Percentiles rank a stretch among this genome's conserved stretches.
phyloP scores from a whole-genome alignment of 2,888 invertebrate genomes.

The Dicyrtomina minuta region DNA sequence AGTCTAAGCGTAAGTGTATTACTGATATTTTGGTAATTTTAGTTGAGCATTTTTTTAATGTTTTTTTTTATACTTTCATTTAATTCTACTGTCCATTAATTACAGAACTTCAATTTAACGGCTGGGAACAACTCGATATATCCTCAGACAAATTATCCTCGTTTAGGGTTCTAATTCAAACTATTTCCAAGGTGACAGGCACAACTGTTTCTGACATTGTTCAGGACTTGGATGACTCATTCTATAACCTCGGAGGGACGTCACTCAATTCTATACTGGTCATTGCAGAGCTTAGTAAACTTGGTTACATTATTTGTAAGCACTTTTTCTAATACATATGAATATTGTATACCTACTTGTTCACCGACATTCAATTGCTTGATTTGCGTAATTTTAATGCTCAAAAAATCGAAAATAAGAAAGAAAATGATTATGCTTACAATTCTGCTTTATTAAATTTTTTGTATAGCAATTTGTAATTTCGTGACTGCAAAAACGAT shows the following conservation, averaged over 20 bases:
- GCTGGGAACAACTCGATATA: slow-evolving; percentile 69
- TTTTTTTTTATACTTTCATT: too few relatives aligned
- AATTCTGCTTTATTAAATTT: too few relatives aligned
- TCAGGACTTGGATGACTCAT: slow-evolving; percentile 68
- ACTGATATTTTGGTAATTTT: too few relatives aligned
- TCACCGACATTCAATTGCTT: too few relatives aligned
- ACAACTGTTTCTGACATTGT: slow-evolving; percentile 63
- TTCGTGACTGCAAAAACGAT: slow-evolving; percentile 35
- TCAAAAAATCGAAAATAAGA: too few relatives aligned
- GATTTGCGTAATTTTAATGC: too few relatives aligned
- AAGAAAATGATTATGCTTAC: too few relatives aligned
- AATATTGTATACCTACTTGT: too few relatives aligned
- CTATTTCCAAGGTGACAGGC: slow-evolving; percentile 67
- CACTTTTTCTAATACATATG: too few relatives aligned
- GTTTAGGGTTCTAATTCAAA: slow-evolving; percentile 68
- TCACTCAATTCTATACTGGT: slow-evolving; percentile 83
- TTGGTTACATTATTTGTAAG: slow-evolving; percentile 74
- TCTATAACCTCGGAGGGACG: slow-evolving; percentile 83
- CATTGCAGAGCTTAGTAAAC: slow-evolving; percentile 72
- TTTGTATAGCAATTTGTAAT: slow-evolving; percentile 24
- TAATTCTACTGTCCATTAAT: background rate
- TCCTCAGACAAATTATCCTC: slow-evolving; percentile 62
- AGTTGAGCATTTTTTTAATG: too few relatives aligned
- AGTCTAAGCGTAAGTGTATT: slow-evolving; percentile 60
- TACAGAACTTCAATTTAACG: slow-evolving; percentile 32